Percentiles rank a stretch among this genome's conserved stretches.
Conservation (phyloP, 2,113 vertebrate species). For the Himantopus leucocephalus region DNA sequence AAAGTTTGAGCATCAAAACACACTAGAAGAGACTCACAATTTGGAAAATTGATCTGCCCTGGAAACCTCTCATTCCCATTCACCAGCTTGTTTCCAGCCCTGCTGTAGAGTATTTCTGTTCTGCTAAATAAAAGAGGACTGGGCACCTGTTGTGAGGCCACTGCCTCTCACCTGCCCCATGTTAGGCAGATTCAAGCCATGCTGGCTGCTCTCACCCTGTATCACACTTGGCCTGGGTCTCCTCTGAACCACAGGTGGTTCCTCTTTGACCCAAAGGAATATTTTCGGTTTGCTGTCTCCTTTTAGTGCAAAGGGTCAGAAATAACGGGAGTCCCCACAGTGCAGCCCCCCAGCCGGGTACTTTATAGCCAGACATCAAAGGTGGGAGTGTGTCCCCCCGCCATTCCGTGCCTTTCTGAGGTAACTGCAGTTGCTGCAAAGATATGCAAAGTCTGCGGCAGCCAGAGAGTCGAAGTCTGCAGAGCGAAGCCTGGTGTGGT, state of each 20-base stretch:
- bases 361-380: fast-evolving
- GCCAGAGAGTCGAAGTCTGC: background rate
- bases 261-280: background rate
- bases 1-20: background rate
- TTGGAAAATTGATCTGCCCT: background rate
- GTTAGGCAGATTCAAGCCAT: background rate
- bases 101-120: background rate
- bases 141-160: background rate
- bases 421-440: background rate
- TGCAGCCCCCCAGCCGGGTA: background rate
- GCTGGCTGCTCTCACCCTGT: fast-evolving
- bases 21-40: background rate
- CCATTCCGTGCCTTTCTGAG: background rate
- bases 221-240: background rate
- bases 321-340: fast-evolving
- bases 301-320: background rate
- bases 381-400: background rate
- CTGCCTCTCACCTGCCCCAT: background rate
- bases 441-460: background rate
- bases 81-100: background rate
- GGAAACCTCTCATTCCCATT: background rate
- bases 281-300: background rate
- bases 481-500: background rate
- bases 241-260: background rate
- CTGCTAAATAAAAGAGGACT: background rate